Conservation (phyloP, 1,140 invertebrate genomes). For the Geopemphigus sp. region DNA sequence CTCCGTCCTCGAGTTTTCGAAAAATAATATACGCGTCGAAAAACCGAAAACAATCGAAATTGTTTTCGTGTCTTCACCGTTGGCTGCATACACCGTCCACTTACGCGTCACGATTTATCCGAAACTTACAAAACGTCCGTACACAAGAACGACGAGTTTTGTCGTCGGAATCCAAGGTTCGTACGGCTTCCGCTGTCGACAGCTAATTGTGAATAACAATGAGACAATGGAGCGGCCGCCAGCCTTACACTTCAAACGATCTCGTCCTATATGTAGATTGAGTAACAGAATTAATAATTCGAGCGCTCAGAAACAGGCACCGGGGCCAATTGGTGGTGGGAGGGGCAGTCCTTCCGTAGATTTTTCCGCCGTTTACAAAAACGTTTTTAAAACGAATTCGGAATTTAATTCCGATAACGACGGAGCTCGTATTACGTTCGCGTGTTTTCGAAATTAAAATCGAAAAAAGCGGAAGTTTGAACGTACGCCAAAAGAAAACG, state of each 20-base stretch:
- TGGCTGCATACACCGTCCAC: not conserved
- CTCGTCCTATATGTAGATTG: not conserved
- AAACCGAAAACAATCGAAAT: not conserved
- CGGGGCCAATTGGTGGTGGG: no score
- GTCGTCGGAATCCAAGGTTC: not conserved
- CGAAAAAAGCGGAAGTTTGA: no score
- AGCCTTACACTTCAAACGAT: not conserved
- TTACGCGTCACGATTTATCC: not conserved
- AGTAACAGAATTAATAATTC: no score
- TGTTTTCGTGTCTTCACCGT: not conserved
- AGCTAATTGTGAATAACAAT: conserved; percentile 8
- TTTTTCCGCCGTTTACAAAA: no score
- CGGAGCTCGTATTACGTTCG: no score
- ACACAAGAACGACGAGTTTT: not conserved
- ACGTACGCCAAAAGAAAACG: no score
- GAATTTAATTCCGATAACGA: no score
- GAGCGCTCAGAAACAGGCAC: no score
- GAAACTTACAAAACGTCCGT: not conserved
- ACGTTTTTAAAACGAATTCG: no score
- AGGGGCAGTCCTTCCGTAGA: no score
- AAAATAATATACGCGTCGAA: not conserved
- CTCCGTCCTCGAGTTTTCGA: not conserved
- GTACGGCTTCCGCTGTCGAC: not conserved
- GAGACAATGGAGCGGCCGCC: not conserved
- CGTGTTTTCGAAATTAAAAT: no score